These are phyloP conservation scores for Tauraco hartlaubi DNA, from an alignment of 2,797 vertebrate genomes.

Conservation along the genomic window DNA sequence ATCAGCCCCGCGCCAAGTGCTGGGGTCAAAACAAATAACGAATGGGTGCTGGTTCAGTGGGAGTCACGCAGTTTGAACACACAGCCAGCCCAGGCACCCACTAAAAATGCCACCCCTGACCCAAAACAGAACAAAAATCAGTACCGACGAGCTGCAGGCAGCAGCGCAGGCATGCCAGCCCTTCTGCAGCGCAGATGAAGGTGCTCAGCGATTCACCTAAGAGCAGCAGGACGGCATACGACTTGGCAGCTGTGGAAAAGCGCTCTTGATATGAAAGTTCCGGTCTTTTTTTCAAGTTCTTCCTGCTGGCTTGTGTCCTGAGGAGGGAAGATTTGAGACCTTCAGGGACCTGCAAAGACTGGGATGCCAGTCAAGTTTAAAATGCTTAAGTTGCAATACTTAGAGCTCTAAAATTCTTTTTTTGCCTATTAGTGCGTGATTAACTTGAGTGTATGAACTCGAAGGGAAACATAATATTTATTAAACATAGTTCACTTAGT, in stretches of 20 bases:
- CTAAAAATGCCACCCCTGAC: not conserved
- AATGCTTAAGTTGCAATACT: not conserved
- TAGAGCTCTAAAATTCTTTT: conserved; percentile 1
- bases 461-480: conserved; percentile 37
- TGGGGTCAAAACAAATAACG: not conserved
- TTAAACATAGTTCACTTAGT: conserved; percentile 25
- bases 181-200: fast-evolving
- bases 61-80: fast-evolving
- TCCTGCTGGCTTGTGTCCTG: not conserved
- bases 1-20: fast-evolving
- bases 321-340: not conserved
- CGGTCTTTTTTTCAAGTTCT: not conserved
- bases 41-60: not conserved
- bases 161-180: too few species aligned
- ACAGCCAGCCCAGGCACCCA: not conserved
- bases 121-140: not conserved
- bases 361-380: not conserved
- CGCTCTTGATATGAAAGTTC: not conserved
- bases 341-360: not conserved
- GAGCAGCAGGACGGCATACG: not conserved
- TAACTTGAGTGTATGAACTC: conserved; percentile 10
- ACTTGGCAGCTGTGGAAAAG: not conserved
- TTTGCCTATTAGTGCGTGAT: not conserved
- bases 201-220: fast-evolving
- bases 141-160: fast-evolving